Evolutionary conservation across 2,888 invertebrate genomes (phyloP), one percentile per base, ranked within the genome.

Genomic region (Tridacna gigas): DNA sequence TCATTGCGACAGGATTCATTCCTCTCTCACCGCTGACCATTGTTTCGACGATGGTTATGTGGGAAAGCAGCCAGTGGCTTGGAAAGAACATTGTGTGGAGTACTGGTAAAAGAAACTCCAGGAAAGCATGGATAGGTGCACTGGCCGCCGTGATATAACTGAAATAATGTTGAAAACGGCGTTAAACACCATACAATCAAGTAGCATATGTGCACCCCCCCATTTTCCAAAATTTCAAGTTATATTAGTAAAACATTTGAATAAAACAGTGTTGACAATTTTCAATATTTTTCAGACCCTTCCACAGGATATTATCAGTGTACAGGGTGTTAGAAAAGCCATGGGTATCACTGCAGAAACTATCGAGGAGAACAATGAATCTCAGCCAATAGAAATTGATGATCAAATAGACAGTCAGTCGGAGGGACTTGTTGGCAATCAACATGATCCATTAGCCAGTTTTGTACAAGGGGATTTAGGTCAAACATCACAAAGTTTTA

Each of bases 301-400:
- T 18, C 87, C 87, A 56, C 79, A 83, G 48, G 71, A 79, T 69
- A 60, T 87, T 26, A 61, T 78, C 37, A 87, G 85, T 76, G 51
- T 83, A 4, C 67, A 74, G 20, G 87, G 84, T 25, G 79, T 87
- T 18, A 76, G 87, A 48, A 79, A 79, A 75, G 87, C 84, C 25
- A 83, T 87, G 84, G 87, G 87, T 12, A 87, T 87, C 13, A 79
- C 79, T n/a, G 67, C 79, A 28, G 86, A 87, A 73, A 65, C 79
- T 26, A 82, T 83, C 22, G 77, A 81, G 37, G 83, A 80, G 26
- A 80, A 71, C 26, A 83, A 85, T 73, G 85, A 85, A 76, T 81
- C 81, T 81, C 84, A 87, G 56, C 87, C 87, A 85, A 85, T 87
- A 74, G 85, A 85, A 81, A 79, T 85, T 9, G 87, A 87, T 69